Base-by-base conservation (phyloP, 2,888 invertebrate genomes). In the Caradrina clavipalpis region DNA sequence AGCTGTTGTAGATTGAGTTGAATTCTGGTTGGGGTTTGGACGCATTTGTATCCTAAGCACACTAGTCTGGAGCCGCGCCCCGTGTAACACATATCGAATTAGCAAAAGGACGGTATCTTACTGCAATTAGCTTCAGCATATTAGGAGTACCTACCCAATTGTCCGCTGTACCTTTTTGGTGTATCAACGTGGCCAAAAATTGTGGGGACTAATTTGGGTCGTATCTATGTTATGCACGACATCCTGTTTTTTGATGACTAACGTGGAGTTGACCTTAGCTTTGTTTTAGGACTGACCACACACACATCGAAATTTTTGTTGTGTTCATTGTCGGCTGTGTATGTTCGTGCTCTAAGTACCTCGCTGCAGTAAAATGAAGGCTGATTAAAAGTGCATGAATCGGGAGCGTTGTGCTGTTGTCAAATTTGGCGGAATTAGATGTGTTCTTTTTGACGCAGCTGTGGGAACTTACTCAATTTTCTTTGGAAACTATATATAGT, bases 61-160 rank as follows among this genome's bases (percentile, higher is more conserved):
- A 84, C 80, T 81, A 83, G 82, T 75, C 64, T 78, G 62, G 71
- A 77, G 89, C 91, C 92, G 90, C 92, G 86, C 94, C 94, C 92
- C 90, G 92, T 94, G 92, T 92, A 92, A 94, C 94, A 93, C 92
- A 95, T 94, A 95, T 94, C 95, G 94, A 95, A 94, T 95, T 95
- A 96, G 95, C 92, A 90, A 93, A 84, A 96, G 94, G 93, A 92
- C 92, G 94, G 93, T 93, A 94, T 95, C 95, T 95, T 95, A 92
- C 91, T 94, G 93, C 95, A 95, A 96, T 95, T 95, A 95, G 95
- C 93, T 90, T 88, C 88, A 91, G 91, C 91, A 91, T 93, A 94
- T 94, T 92, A 91, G 94, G 93, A 92, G 94, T 89, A 91, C 88
- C 86, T 89, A 91, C 88, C 86, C 89, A 86, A 85, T 87, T 86